Percentiles rank a stretch among this genome's conserved stretches.
These are phyloP conservation scores for Penaeus indicus DNA, from an alignment of 1,140 invertebrate species.

Conservation along the genomic window DNA sequence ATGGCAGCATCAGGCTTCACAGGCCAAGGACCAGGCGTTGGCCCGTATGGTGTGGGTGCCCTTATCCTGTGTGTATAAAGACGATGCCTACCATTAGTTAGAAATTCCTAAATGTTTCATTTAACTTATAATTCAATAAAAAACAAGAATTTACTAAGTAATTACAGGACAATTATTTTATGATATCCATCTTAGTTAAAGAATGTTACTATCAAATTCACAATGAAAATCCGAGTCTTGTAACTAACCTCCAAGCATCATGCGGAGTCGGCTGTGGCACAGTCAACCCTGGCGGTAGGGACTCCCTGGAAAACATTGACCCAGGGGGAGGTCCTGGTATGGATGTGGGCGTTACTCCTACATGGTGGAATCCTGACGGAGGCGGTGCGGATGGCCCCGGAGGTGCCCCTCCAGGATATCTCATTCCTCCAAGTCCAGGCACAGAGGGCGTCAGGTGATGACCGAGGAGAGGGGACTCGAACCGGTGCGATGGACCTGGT, in stretches of 20 bases:
- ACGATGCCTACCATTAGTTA: neutral
- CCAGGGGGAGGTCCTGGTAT: conserved; percentile 65
- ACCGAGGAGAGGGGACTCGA: conserved; percentile 58
- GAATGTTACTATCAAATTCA: too few relatives aligned
- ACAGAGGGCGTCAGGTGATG: conserved; percentile 64
- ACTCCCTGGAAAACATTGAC: conserved; percentile 66
- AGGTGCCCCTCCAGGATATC: conserved; percentile 56
- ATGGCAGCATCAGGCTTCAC: conserved; percentile 56
- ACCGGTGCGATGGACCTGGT: conserved; percentile 60
- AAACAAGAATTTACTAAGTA: neutral
- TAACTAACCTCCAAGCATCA: conserved; percentile 63
- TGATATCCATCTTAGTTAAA: neutral
- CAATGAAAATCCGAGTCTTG: neutral
- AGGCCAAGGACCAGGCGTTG: conserved; percentile 59
- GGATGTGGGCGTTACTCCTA: conserved; percentile 61
- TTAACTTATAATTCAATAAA: too few relatives aligned
- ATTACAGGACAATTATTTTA: neutral
- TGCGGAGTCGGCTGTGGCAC: conserved; percentile 62
- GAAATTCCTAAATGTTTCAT: neutral
- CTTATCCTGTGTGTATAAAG: conserved; percentile 56
- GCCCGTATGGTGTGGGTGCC: conserved; percentile 59
- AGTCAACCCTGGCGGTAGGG: conserved; percentile 57
- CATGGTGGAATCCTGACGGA: conserved; percentile 58
- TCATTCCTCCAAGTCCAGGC: conserved; percentile 60
- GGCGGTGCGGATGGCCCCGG: conserved; percentile 43